Evolutionary conservation across 1,140 invertebrate genomes (phyloP), one percentile per base, ranked within the genome.

Genomic region (Gyrodactylus bullatarudis): DNA sequence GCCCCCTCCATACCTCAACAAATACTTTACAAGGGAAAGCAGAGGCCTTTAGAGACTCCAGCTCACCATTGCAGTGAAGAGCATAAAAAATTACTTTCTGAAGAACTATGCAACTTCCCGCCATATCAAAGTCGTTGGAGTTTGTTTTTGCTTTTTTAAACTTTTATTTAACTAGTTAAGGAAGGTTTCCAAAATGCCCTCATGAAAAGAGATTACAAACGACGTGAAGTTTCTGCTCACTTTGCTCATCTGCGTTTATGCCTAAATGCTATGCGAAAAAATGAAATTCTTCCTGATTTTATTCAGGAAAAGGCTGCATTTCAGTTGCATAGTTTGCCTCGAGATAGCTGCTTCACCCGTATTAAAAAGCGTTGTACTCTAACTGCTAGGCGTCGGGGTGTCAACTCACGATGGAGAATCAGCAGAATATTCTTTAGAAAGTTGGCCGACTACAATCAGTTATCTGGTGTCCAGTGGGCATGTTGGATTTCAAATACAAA

Each of bases 121-220:
- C 70, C 70, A 8, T 71, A 71, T 71, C 21, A 24, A 20, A 21
- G 24, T 23, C 70, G 23, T 23, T 1, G 24, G 8, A 20, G 70
- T 71, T 23, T 25, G 24, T 23, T 71, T 24, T 2, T 26, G 20
- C 23, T 71, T 23, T 25, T 1, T 25, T 26, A 21, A 25, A 23
- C 20, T 71, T 20, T 23, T 26, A 25, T 23, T 71, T 24, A 1
- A 2, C 23, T 2, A 71, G 70, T 23, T 71, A 1, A 19, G 1
- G 21, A 8, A 1, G 70, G 70, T 24, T 24, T 24, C 24, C 21
- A 23, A 71, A 71, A 71, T 26, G 70, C 70, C 1, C 21, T 21
- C 21, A 71, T 71, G 2, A 71, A 8, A 25, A n/a, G 70, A 1
- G 70, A 71, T 71, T 71, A 24, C 21, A 71, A 71, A n/a, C 22